These are phyloP conservation scores for Drosophila lacicola DNA, from an alignment of 2,888 invertebrate species.

Conservation along the genomic window DNA sequence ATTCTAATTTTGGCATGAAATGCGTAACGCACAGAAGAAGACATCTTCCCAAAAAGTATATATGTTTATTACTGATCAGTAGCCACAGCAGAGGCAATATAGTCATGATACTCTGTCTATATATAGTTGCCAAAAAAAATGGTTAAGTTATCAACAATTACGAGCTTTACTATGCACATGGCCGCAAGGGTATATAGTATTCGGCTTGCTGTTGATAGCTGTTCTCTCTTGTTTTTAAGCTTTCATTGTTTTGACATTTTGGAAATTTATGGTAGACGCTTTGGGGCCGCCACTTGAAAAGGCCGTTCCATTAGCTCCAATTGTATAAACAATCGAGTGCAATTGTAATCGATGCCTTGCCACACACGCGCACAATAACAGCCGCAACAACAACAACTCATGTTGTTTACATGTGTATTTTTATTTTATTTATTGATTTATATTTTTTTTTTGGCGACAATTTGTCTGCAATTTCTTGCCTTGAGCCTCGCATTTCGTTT, in stretches of 20 bases:
- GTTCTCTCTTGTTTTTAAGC: constrained; percentile 35
- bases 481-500: constrained; percentile 2
- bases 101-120: too few relatives aligned
- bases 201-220: constrained; percentile 27
- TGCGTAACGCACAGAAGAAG: too few relatives aligned
- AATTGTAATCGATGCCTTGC: constrained; percentile 58
- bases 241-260: constrained; percentile 65
- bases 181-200: too few relatives aligned
- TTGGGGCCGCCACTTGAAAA: constrained; percentile 44
- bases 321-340: constrained; percentile 53
- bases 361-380: constrained; percentile 25
- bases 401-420: constrained; percentile 20
- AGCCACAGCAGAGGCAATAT: too few relatives aligned
- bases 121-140: too few relatives aligned
- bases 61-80: too few relatives aligned
- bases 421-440: too few relatives aligned
- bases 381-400: constrained; percentile 1
- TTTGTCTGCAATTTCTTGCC: constrained; percentile 62
- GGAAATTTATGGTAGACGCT: constrained; percentile 65
- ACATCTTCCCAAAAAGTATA: too few relatives aligned
- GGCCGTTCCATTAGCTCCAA: constrained; percentile 24
- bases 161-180: too few relatives aligned
- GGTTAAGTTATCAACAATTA: too few relatives aligned
- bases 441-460: constrained; percentile 50
- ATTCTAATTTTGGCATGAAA: too few relatives aligned